These are phyloP conservation scores for Sebastes alutus DNA, from an alignment of 2,797 vertebrate genomes.

Conservation along the genomic window DNA sequence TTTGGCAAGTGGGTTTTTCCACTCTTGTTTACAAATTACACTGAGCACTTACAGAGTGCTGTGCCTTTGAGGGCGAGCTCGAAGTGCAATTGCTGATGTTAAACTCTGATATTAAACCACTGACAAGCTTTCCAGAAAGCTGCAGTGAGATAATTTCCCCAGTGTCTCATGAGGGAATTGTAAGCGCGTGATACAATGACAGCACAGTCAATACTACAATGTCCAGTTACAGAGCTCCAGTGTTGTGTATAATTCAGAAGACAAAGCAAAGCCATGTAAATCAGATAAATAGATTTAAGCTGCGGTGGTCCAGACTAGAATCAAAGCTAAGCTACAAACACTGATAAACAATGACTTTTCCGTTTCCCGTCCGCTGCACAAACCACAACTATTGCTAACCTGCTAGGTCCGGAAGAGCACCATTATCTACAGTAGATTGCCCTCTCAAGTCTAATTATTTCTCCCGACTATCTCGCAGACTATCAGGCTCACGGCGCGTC, in stretches of 20 bases:
- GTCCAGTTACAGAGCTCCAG: conserved; percentile 4
- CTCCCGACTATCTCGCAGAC: conserved; percentile 35
- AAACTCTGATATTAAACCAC: conserved; percentile 21
- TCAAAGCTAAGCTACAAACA: neutral
- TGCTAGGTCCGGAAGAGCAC: conserved; percentile 30
- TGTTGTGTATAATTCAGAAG: neutral
- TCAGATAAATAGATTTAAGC: conserved; percentile 12
- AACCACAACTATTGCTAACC: conserved; percentile 14
- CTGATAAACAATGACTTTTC: conserved; percentile 16
- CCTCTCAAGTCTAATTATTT: conserved; percentile 68
- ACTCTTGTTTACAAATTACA: neutral
- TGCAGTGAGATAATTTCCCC: conserved; percentile 28
- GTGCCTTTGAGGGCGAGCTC: neutral
- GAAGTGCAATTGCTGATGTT: conserved; percentile 22
- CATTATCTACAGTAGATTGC: conserved; percentile 58
- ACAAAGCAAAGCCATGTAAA: conserved; percentile 6
- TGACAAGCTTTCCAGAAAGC: conserved; percentile 35
- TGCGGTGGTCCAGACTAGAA: neutral
- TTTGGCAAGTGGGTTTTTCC: neutral
- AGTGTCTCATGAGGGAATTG: conserved; percentile 28
- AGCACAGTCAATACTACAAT: conserved; percentile 32
- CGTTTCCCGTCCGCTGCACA: neutral
- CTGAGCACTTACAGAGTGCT: neutral
- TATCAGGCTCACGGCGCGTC: conserved; percentile 31
- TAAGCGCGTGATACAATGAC: conserved; percentile 25